phyloP scores from a whole-genome alignment of 2,113 vertebrate species.

The Crotalus helleri region DNA sequence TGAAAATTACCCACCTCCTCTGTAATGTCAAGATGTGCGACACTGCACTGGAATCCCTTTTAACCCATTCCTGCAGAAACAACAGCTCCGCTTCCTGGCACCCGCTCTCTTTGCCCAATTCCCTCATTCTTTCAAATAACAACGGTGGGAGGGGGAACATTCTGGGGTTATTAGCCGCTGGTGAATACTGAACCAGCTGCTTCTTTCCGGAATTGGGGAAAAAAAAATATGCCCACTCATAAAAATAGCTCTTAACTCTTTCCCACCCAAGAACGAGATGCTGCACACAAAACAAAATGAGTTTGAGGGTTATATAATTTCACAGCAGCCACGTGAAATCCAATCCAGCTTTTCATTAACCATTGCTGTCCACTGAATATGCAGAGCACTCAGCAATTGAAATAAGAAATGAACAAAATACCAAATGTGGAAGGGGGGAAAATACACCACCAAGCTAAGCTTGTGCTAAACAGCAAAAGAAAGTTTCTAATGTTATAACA shows the following conservation, averaged over 20 bases:
- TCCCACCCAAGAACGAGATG: neutral
- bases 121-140: neutral
- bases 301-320: neutral
- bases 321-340: rapidly evolving
- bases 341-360: neutral
- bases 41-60: conserved; percentile 28
- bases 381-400: neutral
- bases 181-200: conserved; percentile 9
- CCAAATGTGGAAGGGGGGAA: neutral
- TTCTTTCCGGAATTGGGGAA: neutral
- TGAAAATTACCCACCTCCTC: conserved; percentile 66
- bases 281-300: neutral
- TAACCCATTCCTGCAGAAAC: conserved; percentile 38
- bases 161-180: neutral
- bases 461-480: neutral
- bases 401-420: neutral
- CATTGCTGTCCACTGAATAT: neutral
- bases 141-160: neutral
- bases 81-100: conserved; percentile 5
- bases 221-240: neutral
- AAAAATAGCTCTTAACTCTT: neutral
- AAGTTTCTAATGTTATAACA: neutral
- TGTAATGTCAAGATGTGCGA: conserved; percentile 51
- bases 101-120: neutral
- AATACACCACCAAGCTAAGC: neutral